A percentile compares a stretch with the other conserved stretches of the same genome.
Evolutionary conservation across 2,888 invertebrate species (phyloP).

Genomic region (Nemoura dubitans): DNA sequence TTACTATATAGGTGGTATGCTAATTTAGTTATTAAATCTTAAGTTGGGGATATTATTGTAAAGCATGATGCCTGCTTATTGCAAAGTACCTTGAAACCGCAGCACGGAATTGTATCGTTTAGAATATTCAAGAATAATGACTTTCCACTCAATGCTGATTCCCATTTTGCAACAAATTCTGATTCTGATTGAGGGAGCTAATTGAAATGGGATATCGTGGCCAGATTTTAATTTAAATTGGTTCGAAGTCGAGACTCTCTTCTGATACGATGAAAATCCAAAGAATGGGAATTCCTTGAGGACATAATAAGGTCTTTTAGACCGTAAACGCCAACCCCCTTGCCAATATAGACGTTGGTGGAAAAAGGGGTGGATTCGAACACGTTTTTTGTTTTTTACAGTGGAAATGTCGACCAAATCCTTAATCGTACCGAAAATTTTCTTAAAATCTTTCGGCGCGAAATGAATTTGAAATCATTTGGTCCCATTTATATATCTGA

Average conservation of each 20-base stretch:
- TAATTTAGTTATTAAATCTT: conserved; percentile 12
- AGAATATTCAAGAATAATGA: not conserved
- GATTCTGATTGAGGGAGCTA: not conserved
- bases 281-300: not conserved
- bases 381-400: too few species aligned
- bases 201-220: not conserved
- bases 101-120: not conserved
- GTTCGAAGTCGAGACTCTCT: not conserved
- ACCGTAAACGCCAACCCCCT: too few species aligned
- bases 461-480: too few species aligned
- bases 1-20: conserved; percentile 1
- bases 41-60: not conserved
- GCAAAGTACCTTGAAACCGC: not conserved
- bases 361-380: too few species aligned
- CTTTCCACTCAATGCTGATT: not conserved
- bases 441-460: too few species aligned
- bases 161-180: not conserved
- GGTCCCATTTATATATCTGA: too few species aligned
- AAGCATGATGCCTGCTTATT: not conserved
- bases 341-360: too few species aligned
- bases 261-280: not conserved
- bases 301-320: not conserved
- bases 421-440: too few species aligned
- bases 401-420: too few species aligned
- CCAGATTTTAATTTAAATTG: not conserved